Evolutionary conservation across 2,113 vertebrate genomes (phyloP), one percentile per base, ranked within the genome.

Genomic region (Passer domesticus): DNA sequence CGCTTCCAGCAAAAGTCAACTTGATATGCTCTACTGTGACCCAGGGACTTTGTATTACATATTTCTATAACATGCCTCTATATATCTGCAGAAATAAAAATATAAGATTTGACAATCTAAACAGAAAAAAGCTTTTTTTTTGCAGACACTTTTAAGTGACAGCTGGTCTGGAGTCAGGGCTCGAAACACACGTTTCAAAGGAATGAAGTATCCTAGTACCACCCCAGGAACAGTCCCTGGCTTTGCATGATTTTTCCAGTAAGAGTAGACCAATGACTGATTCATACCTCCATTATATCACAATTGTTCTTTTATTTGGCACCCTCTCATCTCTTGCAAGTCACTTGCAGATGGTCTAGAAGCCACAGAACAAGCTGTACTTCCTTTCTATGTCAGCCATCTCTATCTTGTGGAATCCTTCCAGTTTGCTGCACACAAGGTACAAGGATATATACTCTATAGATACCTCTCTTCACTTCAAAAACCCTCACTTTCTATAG

Each of bases 301-400:
- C 95, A 97, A 92, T 47, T 91, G 78, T 91, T 94, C 83, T 96
- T 97, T 95, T 96, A 85, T 97, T 95, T 98, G 96, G 97, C 92
- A 96, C 94, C 96, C 70, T 77, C 83, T 96, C 95, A 83, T 96
- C 93, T 97, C 94, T 95, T 94, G 86, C 76, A 97, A 97, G 91
- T 97, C 90, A 96, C 89, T 97, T 98, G 96, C 95, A 97, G 97
- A 97, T 96, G 97, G 94, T 97, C 96, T 97, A 97, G 97, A 96
- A 97, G 96, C 90, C 94, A 97, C 92, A 96, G 95, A 96, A 97
- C 97, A 97, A 96, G 93, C 96, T 98, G 97, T 97, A 97, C 97
- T 97, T 98, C 95, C 94, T 95, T 97, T 93, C 94, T 84, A 87
- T 97, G 97, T 94, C 94, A 97, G 72, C 76, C 94, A 96, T 95